phyloP scores from a whole-genome alignment of 2,113 vertebrate genomes.

The Delphinapterus leucas region DNA sequence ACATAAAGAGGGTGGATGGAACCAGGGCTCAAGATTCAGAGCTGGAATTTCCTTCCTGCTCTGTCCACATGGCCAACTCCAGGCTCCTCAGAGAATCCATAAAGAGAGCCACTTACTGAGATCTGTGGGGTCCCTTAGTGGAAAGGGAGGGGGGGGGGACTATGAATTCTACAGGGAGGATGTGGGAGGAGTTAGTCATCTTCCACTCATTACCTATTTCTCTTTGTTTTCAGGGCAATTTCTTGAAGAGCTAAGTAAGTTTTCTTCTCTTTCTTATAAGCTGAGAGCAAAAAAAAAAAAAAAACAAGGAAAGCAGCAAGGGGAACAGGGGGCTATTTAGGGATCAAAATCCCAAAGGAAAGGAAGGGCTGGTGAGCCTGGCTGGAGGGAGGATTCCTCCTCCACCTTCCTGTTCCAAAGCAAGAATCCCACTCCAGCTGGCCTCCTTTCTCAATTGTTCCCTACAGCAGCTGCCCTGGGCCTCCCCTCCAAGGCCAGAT shows the following conservation, averaged over 20 bases:
- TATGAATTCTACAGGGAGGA: neutral
- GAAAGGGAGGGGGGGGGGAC: neutral
- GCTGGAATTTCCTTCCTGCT: neutral
- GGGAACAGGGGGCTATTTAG: neutral
- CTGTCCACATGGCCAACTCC: neutral
- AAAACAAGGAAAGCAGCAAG: neutral
- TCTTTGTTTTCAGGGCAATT: constrained; percentile 74
- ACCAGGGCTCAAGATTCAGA: neutral
- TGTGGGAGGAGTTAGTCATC: neutral
- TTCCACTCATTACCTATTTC: neutral
- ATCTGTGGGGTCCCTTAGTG: neutral
- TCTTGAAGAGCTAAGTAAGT: constrained; percentile 78
- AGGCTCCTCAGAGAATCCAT: neutral
- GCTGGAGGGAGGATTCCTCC: neutral
- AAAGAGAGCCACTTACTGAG: neutral
- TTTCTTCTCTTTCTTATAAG: neutral
- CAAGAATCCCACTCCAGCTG: too few species aligned
- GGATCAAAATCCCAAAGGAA: neutral
- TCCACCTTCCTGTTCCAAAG: too few species aligned
- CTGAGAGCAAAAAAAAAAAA: neutral
- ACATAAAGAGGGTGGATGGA: neutral
- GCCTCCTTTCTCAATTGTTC: neutral
- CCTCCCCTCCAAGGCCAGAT: neutral
- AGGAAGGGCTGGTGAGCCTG: too few species aligned
- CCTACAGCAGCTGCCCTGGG: neutral